Evolutionary conservation across 1,140 invertebrate genomes (phyloP).

Genomic region (Caenorhabditis tropicalis): DNA sequence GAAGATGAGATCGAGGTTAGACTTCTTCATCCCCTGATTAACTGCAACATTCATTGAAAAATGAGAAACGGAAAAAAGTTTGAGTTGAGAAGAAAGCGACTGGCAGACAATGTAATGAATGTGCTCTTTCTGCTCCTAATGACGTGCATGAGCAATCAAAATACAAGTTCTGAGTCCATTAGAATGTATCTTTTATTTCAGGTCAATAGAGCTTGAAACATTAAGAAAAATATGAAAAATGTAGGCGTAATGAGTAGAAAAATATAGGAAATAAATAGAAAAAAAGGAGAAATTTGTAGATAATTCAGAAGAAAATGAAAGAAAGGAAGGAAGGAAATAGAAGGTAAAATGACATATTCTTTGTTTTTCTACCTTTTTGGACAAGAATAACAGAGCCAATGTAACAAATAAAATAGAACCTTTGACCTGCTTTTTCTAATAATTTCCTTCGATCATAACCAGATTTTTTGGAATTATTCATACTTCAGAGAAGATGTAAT

Average conservation of each 20-base stretch:
- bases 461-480: too few species aligned
- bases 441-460: too few species aligned
- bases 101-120: conserved; percentile 20
- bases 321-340: not conserved
- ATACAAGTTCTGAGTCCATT: not conserved
- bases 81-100: not conserved
- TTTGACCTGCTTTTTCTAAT: too few species aligned
- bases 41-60: not conserved
- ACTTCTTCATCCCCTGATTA: not conserved
- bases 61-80: not conserved
- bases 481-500: too few species aligned
- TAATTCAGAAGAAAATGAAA: not conserved
- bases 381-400: too few species aligned
- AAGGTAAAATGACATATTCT: conserved; percentile 16
- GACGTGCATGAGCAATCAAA: not conserved
- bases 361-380: not conserved
- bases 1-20: too few species aligned
- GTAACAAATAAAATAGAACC: too few species aligned
- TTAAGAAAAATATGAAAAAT: not conserved
- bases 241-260: not conserved
- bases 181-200: conserved; percentile 4
- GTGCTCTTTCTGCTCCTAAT: conserved; percentile 16
- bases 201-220: not conserved
- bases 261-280: not conserved
- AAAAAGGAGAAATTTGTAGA: not conserved